phyloP scores from a whole-genome alignment of 1,140 invertebrate species.

The Penaeus vannamei region DNA sequence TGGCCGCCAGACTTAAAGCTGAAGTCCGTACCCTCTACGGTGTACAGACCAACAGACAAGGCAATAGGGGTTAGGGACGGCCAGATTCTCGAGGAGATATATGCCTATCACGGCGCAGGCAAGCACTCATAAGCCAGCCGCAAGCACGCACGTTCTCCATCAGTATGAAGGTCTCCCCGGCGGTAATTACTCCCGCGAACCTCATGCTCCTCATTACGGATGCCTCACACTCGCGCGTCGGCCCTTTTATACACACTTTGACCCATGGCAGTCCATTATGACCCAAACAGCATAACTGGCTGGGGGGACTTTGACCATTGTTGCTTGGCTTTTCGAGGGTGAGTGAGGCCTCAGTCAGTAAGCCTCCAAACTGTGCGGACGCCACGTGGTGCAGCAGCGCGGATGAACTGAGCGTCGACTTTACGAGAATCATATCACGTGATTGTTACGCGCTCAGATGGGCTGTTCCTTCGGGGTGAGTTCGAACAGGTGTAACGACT shows the following conservation, averaged over 20 bases:
- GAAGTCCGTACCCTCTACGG: slow-evolving; percentile 55
- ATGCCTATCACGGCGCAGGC: not conserved
- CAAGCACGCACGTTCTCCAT: too few relatives aligned
- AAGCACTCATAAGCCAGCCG: too few relatives aligned
- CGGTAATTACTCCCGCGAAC: too few relatives aligned
- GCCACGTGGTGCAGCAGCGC: too few relatives aligned
- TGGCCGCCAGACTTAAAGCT: slow-evolving; percentile 62
- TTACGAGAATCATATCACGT: too few relatives aligned
- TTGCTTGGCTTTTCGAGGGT: not conserved
- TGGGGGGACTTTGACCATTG: slow-evolving; percentile 29
- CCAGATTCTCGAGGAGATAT: slow-evolving; percentile 42
- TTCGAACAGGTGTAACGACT: too few relatives aligned
- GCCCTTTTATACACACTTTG: slow-evolving; percentile 37
- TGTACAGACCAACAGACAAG: slow-evolving; percentile 38
- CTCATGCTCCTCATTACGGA: slow-evolving; percentile 3
- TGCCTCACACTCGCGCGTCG: slow-evolving; percentile 16
- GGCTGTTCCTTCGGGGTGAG: too few relatives aligned
- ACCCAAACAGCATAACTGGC: slow-evolving; percentile 37
- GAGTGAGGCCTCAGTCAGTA: not conserved
- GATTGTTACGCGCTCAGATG: too few relatives aligned
- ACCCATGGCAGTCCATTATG: slow-evolving; percentile 49
- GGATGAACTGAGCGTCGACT: too few relatives aligned
- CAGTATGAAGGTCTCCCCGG: too few relatives aligned
- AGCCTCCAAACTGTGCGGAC: too few relatives aligned
- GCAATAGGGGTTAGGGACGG: slow-evolving; percentile 40